Evolutionary conservation across 37 sponge, comb jelly and placozoan species (phyloP).

Genomic region (Haliclona indistincta): DNA sequence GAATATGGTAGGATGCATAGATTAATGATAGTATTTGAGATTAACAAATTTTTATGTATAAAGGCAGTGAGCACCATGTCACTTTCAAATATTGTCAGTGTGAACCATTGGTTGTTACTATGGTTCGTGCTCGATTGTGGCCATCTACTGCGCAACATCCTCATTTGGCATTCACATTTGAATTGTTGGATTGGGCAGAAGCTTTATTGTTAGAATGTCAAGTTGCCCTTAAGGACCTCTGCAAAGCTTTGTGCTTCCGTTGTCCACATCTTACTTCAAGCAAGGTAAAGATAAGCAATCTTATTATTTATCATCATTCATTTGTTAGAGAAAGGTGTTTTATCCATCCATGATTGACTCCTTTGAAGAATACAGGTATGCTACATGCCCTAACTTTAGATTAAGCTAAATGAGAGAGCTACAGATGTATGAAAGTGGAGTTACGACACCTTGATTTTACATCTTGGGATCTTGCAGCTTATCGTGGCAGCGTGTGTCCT

Average conservation of each 20-base stretch:
- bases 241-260: not conserved
- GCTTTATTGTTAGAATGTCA: slow-evolving; percentile 23
- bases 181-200: slow-evolving; percentile 21
- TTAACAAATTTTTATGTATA: not conserved
- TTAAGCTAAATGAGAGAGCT: too few relatives aligned
- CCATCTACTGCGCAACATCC: slow-evolving; percentile 20
- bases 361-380: slow-evolving; percentile 14
- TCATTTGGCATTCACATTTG: slow-evolving; percentile 12
- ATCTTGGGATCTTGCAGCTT: not conserved
- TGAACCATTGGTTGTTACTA: slow-evolving; percentile 11
- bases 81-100: not conserved
- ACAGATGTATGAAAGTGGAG: slow-evolving; percentile 14
- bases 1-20: slow-evolving; percentile 17
- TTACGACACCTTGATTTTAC: not conserved
- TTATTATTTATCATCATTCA: not conserved
- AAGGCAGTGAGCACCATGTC: slow-evolving; percentile 12
- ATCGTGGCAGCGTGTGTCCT: slow-evolving; percentile 17
- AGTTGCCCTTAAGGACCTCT: slow-evolving; percentile 22
- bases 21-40: not conserved
- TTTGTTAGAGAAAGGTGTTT: not conserved
- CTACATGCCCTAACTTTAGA: too few relatives aligned
- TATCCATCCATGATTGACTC: slow-evolving; percentile 10
- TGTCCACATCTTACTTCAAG: slow-evolving; percentile 1
- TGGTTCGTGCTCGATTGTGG: slow-evolving; percentile 24
- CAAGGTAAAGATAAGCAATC: not conserved